Base-by-base conservation (phyloP, 1,140 invertebrate genomes). In the Drosophila paulistorum region DNA sequence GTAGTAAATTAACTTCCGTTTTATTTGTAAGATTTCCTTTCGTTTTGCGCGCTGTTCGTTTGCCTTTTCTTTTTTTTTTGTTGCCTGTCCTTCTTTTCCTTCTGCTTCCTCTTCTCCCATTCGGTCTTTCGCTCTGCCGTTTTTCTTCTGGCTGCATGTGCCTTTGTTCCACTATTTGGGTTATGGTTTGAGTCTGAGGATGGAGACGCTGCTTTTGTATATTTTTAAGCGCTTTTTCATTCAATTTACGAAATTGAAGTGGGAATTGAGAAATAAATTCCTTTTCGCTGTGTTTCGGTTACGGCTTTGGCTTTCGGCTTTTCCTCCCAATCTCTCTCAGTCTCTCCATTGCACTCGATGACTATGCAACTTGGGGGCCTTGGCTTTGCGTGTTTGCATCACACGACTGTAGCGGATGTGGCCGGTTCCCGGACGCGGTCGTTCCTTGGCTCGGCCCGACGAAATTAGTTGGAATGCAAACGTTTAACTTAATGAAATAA, bases 1-100 rank as follows among this genome's bases (percentile, higher is more conserved):
- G 89, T 89, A 91, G 87, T 91, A 91, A 91, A 91, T 91, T 91
- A 91, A 91, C 89, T 91, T 91, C 89, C 89, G 89, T 91, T 91
- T 91, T 90, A 87, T 90, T 90, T 90, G 83, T 84, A 91, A 89
- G 84, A 89, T 89, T 89, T 89, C 85, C 85, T 84, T 89, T 89
- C 71, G 81, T 71, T 89, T 68, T 79, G 77, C 84, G 87, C 83
- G 76, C 74, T 71, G 79, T 76, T 87, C 76, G 83, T 74, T 86
- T 76, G 83, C 82, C 83, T 63, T 77, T 78, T 72, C 26, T 69
- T 71, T 61, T 51, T 68, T 72, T 41, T 54, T 74, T 71, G 65
- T 51, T 14, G 62, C 51, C 70, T 64, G 69, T 81, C 65, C 77
- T 71, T 65, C 77, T 71, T 65, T 61, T 42, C 65, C 57, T 41